Conservation (phyloP, 2,113 vertebrate genomes). For the Dissostichus mawsoni region DNA sequence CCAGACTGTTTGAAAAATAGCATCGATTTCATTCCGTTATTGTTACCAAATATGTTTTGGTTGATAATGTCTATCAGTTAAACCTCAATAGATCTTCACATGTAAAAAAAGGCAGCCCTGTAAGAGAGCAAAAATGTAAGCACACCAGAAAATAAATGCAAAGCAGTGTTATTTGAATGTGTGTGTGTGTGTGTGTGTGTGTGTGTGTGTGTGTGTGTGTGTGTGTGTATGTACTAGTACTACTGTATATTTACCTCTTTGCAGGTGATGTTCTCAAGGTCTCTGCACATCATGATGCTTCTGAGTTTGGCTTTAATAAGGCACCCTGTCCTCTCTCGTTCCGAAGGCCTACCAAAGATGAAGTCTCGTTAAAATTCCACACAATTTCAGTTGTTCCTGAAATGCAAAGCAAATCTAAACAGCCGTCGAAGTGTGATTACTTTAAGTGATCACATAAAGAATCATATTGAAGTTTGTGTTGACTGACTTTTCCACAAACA, state of each 20-base stretch:
- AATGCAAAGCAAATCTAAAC: neutral
- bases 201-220: no score
- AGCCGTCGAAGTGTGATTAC: neutral
- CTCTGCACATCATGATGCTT: constrained; percentile 97
- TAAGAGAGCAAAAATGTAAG: neutral
- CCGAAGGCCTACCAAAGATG: constrained; percentile 87
- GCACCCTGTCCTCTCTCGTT: constrained; percentile 92
- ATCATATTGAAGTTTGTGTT: neutral
- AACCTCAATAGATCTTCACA: no score
- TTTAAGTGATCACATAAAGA: neutral
- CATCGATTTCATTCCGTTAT: no score
- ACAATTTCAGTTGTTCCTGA: neutral
- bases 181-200: no score
- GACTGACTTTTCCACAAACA: constrained; percentile 95
- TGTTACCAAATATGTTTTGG: no score
- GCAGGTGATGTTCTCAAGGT: constrained; percentile 97
- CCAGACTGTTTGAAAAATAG: no score
- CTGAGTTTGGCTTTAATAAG: constrained; percentile 96
- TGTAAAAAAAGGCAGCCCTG: no score
- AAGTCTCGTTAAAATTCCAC: constrained; percentile 4
- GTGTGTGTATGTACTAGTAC: neutral
- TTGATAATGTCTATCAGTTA: no score
- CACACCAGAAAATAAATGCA: neutral
- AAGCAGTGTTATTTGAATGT: neutral
- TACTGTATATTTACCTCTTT: constrained; percentile 89